A percentile compares a stretch with the other conserved stretches of the same genome.
Evolutionary conservation across 1,140 invertebrate genomes (phyloP).

Genomic region (Drosophila kurseongensis): DNA sequence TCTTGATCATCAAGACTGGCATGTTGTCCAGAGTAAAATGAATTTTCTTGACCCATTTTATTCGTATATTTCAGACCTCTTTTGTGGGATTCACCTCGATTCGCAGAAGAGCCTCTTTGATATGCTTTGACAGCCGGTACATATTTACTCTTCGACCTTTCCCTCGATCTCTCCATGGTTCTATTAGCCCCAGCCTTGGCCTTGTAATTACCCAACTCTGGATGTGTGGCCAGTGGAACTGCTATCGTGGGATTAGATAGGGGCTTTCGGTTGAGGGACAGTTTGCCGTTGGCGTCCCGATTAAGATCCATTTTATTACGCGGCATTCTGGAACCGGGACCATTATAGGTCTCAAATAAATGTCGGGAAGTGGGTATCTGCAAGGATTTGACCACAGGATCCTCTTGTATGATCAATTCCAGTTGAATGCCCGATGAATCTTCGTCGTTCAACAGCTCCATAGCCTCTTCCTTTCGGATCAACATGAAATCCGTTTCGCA

Average conservation of each 20-base stretch:
- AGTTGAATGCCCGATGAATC: constrained; percentile 12
- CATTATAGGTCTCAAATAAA: background rate
- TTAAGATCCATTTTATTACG: background rate
- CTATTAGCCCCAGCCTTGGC: no score
- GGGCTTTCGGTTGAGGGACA: background rate
- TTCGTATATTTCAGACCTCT: no score
- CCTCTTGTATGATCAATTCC: constrained; percentile 36
- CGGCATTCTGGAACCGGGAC: background rate
- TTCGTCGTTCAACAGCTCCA: background rate
- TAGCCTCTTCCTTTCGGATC: constrained; percentile 30
- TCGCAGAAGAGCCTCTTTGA: no score
- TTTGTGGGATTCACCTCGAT: no score
- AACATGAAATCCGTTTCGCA: constrained; percentile 32
- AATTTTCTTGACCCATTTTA: no score
- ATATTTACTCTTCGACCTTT: no score
- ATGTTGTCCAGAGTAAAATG: no score
- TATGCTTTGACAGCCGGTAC: no score
- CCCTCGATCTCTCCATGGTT: no score
- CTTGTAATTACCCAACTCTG: background rate
- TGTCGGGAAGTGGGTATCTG: background rate
- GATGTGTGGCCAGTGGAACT: no score
- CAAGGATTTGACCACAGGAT: accelerated
- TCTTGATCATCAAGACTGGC: no score
- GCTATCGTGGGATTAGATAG: background rate
- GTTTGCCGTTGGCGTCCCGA: background rate